Percentiles rank a stretch among this genome's conserved stretches.
Conservation (phyloP, 2,113 vertebrate genomes). For the Lagopus leucura region DNA sequence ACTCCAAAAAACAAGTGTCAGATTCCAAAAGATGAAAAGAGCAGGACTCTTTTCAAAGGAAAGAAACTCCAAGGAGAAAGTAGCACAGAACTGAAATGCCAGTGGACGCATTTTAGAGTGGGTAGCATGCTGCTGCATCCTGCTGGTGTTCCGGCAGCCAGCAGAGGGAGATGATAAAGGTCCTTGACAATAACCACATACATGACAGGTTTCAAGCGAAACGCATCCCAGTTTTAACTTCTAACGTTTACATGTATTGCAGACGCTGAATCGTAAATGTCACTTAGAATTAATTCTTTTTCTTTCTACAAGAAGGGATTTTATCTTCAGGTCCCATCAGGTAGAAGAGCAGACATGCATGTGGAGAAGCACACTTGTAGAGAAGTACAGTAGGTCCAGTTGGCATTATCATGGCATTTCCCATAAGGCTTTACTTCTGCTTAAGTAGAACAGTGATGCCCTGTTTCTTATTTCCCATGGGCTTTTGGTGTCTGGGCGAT, state of each 20-base stretch:
- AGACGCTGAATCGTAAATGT: not conserved
- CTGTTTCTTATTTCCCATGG: slow-evolving; percentile 12
- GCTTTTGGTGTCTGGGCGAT: not conserved
- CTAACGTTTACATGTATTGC: not conserved
- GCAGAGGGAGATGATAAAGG: slow-evolving; percentile 28
- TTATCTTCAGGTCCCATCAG: not conserved
- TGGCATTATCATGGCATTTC: slow-evolving; percentile 70
- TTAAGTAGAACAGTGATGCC: slow-evolving; percentile 1
- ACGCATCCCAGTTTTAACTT: not conserved
- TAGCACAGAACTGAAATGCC: not conserved
- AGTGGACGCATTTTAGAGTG: not conserved
- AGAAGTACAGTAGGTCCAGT: not conserved
- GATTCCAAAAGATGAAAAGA: not conserved
- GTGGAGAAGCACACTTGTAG: not conserved
- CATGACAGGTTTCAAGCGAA: not conserved
- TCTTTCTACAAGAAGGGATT: not conserved
- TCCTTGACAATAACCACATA: not conserved
- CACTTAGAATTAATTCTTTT: not conserved
- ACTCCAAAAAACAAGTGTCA: not conserved
- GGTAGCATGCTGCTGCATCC: not conserved
- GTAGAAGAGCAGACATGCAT: not conserved
- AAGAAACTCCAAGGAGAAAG: not conserved
- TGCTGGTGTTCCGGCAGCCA: slow-evolving; percentile 24
- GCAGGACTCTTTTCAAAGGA: not conserved
- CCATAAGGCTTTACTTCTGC: slow-evolving; percentile 54